A percentile compares a stretch with the other conserved stretches of the same genome.
phyloP scores from a whole-genome alignment of 1,140 invertebrate genomes.

The Listronotus bonariensis region DNA sequence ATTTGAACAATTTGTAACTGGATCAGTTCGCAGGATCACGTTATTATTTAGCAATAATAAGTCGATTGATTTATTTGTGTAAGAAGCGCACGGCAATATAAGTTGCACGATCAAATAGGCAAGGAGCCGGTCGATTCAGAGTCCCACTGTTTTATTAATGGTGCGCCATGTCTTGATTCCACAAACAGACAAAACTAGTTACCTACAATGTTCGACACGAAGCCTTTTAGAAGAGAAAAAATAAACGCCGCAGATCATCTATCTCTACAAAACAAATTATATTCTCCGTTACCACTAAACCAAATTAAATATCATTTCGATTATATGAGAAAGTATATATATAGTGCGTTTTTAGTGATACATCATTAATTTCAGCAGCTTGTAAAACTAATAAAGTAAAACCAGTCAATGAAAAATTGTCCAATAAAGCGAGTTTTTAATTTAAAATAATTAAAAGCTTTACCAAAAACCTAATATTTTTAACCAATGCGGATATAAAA shows the following conservation, averaged over 20 bases:
- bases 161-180: slow-evolving; percentile 43
- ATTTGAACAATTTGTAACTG: slow-evolving; percentile 38
- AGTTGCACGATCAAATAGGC: slow-evolving; percentile 45
- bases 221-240: neutral
- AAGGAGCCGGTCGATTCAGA: slow-evolving; percentile 48
- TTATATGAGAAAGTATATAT: no score
- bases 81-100: slow-evolving; percentile 39
- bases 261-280: neutral
- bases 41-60: slow-evolving; percentile 44
- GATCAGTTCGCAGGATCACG: slow-evolving; percentile 30
- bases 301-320: no score
- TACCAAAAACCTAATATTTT: no score
- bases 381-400: no score
- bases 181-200: slow-evolving; percentile 48
- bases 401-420: no score
- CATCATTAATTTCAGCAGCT: no score
- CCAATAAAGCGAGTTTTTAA: no score
- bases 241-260: slow-evolving; percentile 4
- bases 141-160: slow-evolving; percentile 52
- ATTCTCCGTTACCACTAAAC: no score
- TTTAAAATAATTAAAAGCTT: no score
- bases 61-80: slow-evolving; percentile 45
- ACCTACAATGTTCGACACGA: slow-evolving; percentile 31
- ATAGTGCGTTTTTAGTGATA: no score
- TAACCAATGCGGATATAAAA: no score